A percentile compares a stretch with the other conserved stretches of the same genome.
phyloP scores from a whole-genome alignment of 2,888 invertebrate genomes.

The Deilephila elpenor region DNA sequence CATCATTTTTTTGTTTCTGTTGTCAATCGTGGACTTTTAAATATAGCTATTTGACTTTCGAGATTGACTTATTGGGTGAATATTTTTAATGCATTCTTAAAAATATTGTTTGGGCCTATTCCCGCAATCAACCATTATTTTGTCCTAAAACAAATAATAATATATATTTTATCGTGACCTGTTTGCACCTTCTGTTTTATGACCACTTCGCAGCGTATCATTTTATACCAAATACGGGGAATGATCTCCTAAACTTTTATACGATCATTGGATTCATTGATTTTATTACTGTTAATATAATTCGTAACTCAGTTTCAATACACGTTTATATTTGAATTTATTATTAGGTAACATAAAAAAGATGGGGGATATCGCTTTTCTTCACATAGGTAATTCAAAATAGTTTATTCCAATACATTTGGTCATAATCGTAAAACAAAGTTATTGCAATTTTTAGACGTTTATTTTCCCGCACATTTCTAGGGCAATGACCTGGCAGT shows the following conservation, averaged over 20 bases:
- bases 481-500: constrained; percentile 51
- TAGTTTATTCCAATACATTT: constrained; percentile 48
- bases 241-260: constrained; percentile 56
- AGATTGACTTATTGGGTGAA: too few relatives aligned
- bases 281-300: constrained; percentile 52
- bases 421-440: constrained; percentile 50
- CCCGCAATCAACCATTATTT: constrained; percentile 16
- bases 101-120: not conserved
- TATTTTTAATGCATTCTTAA: too few relatives aligned
- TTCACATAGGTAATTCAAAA: constrained; percentile 19
- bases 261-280: constrained; percentile 56
- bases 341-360: not conserved
- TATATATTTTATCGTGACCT: constrained; percentile 44
- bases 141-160: constrained; percentile 43
- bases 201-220: constrained; percentile 54
- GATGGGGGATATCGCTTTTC: constrained; percentile 30
- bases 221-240: constrained; percentile 52
- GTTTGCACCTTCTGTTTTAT: constrained; percentile 56
- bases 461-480: constrained; percentile 54
- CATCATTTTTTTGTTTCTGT: not conserved
- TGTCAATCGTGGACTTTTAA: too few relatives aligned
- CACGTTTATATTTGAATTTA: constrained; percentile 7
- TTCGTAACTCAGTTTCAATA: constrained; percentile 31
- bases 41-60: not conserved
- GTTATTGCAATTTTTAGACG: constrained; percentile 54